Base-by-base conservation (phyloP, 2,113 vertebrate species). In the Burhinus bistriatus region DNA sequence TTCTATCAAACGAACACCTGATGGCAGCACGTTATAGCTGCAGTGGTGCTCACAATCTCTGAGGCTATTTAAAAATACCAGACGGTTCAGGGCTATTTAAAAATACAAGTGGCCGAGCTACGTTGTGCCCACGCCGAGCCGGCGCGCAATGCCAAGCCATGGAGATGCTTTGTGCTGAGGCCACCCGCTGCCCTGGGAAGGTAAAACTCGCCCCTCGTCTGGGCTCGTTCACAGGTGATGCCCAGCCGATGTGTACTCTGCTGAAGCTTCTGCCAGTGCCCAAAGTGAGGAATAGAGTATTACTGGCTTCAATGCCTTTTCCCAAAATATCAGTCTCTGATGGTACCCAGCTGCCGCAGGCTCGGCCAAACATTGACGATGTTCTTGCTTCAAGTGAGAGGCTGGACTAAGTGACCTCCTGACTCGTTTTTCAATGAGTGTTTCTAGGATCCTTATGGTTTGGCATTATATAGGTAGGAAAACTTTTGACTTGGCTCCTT, bases 1-100 rank as follows among this genome's bases (percentile, higher is more conserved):
- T 98, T 98, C 98, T 97, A 81, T 47, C 57, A 57, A 97, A 92
- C 68, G 96, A 73, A 97, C 98, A 98, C 98, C 97, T 72, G 98
- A 97, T 97, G 98, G 98, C 98, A 98, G 98, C 98, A 98, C 97
- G 92, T 90, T 96, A 96, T 95, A 98, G 97, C 90, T 71, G 42
- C 98, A 97, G 86, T 14, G 61, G 44, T 18, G 54, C 87, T 91
- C 82, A 7, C 68, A 5, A 20, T 44, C 68, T 85, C 82, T 27
- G 21, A 25, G 64, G 71, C 54, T 55, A 4, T 30, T 81, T 61
- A 12, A 32, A 65, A 72, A 42, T 5, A 3, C 0, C 1, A 30
- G 12, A 2, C 3, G 17, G 3, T 11, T 83, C 54, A 6, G 47
- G 44, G 61, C 22, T 82, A 15, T 26, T 36, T 25, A 30, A 64